Percentiles rank a stretch among this genome's conserved stretches.
Evolutionary conservation across 1,140 invertebrate genomes (phyloP).

Genomic region (Bacillus rossius): DNA sequence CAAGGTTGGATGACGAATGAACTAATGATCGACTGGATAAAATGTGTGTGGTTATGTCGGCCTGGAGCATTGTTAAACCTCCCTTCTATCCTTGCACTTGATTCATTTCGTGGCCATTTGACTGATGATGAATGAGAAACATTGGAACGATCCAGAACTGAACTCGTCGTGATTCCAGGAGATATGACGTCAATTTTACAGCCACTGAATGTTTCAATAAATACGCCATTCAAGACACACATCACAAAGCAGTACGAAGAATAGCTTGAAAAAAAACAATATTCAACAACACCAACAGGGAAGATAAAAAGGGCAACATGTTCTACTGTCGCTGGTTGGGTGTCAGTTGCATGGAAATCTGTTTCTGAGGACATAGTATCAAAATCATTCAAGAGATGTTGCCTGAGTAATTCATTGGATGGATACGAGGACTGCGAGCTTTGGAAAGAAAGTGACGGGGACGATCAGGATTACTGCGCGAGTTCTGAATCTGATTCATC

Average conservation of each 20-base stretch:
- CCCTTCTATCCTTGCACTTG: conserved; percentile 10
- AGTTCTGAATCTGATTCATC: too few species aligned
- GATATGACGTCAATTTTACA: conserved; percentile 29
- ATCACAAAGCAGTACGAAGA: background rate
- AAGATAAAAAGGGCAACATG: background rate
- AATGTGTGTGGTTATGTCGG: conserved; percentile 14
- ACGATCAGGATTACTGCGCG: too few species aligned
- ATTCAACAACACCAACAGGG: background rate
- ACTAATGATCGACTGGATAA: conserved; percentile 14
- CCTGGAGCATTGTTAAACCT: conserved; percentile 11
- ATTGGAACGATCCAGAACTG: conserved; percentile 1
- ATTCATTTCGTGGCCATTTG: conserved; percentile 13
- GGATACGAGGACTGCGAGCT: too few species aligned
- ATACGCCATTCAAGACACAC: conserved; percentile 29
- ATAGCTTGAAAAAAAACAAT: background rate
- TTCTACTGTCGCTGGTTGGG: too few species aligned
- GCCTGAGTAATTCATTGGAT: too few species aligned
- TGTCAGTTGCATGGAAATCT: too few species aligned
- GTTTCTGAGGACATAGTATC: too few species aligned
- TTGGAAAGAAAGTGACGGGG: too few species aligned
- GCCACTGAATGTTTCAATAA: conserved; percentile 31
- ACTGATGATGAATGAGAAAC: conserved; percentile 7
- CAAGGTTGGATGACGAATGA: conserved; percentile 16
- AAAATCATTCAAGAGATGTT: too few species aligned
- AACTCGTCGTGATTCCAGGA: conserved; percentile 22